Conservation (phyloP, 2,113 vertebrate genomes). For the Melierax canorus region DNA sequence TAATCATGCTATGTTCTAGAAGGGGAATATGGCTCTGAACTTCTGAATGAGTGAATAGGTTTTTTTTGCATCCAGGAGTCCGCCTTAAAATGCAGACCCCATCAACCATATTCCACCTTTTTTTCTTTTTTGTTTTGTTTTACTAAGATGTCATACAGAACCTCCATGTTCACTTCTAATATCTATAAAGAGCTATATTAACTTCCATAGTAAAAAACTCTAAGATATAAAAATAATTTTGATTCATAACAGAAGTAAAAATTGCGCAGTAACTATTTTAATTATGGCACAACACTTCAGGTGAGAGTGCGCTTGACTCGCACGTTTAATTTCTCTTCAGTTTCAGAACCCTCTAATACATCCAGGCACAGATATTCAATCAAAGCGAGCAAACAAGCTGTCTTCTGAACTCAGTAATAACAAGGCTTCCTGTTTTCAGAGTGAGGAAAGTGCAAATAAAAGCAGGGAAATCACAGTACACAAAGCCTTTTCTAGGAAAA, state of each 20-base stretch:
- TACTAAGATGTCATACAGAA: neutral
- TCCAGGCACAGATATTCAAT: neutral
- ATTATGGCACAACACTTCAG: neutral
- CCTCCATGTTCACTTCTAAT: neutral
- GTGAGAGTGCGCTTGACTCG: neutral
- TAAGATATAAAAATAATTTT: neutral
- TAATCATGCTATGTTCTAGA: neutral
- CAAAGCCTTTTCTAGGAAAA: conserved; percentile 54
- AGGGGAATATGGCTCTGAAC: neutral
- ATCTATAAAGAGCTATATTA: neutral
- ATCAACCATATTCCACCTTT: neutral
- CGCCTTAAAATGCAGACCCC: neutral
- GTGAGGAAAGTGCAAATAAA: conserved; percentile 21
- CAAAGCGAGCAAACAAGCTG: neutral
- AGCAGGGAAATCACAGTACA: neutral
- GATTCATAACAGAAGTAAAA: neutral
- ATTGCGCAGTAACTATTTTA: neutral
- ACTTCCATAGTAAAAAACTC: neutral
- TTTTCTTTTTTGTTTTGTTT: neutral
- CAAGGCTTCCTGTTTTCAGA: conserved; percentile 35
- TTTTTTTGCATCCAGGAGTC: neutral
- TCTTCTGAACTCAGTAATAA: conserved; percentile 21
- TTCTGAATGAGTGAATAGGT: neutral
- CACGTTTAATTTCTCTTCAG: neutral
- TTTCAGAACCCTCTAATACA: neutral